These are phyloP conservation scores for Podilymbus podiceps DNA, from an alignment of 2,113 vertebrate species.

Conservation along the genomic window DNA sequence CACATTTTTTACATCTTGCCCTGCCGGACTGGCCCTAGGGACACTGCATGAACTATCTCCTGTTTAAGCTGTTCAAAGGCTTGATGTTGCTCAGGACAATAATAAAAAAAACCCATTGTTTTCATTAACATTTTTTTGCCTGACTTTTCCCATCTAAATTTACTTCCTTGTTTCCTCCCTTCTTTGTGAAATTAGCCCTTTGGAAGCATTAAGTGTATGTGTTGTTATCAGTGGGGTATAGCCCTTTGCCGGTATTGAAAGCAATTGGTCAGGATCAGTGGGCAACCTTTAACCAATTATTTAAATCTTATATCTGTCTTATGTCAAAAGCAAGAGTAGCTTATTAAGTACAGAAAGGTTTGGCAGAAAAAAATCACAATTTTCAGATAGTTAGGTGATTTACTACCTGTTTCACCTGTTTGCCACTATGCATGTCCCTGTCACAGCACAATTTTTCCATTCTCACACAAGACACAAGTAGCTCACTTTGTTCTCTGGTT, in stretches of 20 bases:
- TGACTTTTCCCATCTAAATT: background rate
- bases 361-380: background rate
- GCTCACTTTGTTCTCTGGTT: background rate
- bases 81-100: background rate
- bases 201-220: background rate
- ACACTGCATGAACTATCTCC: too few species aligned
- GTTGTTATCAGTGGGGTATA: background rate
- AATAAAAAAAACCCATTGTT: background rate
- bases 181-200: background rate
- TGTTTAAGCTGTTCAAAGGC: too few species aligned
- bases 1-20: too few species aligned
- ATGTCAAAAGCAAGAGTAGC: background rate
- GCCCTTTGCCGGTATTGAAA: background rate
- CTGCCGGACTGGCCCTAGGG: too few species aligned
- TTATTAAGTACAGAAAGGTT: background rate
- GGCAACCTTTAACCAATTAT: background rate
- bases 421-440: background rate
- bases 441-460: background rate
- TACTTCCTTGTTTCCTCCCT: background rate
- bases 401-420: background rate
- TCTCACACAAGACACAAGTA: background rate
- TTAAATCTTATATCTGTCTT: background rate
- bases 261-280: background rate
- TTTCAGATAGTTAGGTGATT: background rate
- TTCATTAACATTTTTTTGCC: background rate